Conservation (phyloP, 2,113 vertebrate species). For the Felis chaus region DNA sequence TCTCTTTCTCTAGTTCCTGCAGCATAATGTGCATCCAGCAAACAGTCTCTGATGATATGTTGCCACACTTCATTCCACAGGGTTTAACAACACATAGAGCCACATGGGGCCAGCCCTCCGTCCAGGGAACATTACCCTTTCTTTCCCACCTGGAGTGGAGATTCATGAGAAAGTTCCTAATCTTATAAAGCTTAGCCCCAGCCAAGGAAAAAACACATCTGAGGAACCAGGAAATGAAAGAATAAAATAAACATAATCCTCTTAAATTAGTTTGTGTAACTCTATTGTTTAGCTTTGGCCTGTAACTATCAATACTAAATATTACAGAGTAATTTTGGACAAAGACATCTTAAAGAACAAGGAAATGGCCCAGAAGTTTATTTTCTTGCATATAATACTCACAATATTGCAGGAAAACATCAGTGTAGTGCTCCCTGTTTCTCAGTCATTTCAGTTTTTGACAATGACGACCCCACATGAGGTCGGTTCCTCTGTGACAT, state of each 20-base stretch:
- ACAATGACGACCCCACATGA: neutral
- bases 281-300: neutral
- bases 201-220: slow-evolving; percentile 32
- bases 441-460: neutral
- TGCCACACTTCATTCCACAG: slow-evolving; percentile 49
- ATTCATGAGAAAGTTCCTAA: slow-evolving; percentile 67
- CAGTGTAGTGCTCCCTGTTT: neutral
- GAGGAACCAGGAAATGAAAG: slow-evolving; percentile 28
- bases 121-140: neutral
- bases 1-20: neutral
- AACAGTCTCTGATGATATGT: neutral
- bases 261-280: neutral
- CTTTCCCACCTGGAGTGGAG: slow-evolving; percentile 62
- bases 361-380: slow-evolving; percentile 20
- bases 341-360: neutral
- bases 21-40: neutral
- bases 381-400: slow-evolving; percentile 26
- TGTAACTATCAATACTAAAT: neutral
- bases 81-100: slow-evolving; percentile 6
- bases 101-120: neutral
- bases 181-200: slow-evolving; percentile 53
- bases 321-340: neutral
- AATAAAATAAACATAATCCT: neutral
- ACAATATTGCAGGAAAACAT: neutral
- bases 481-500: neutral